These are phyloP conservation scores for Magallana ariakensis DNA, from an alignment of 1,140 invertebrate species.

Conservation along the genomic window DNA sequence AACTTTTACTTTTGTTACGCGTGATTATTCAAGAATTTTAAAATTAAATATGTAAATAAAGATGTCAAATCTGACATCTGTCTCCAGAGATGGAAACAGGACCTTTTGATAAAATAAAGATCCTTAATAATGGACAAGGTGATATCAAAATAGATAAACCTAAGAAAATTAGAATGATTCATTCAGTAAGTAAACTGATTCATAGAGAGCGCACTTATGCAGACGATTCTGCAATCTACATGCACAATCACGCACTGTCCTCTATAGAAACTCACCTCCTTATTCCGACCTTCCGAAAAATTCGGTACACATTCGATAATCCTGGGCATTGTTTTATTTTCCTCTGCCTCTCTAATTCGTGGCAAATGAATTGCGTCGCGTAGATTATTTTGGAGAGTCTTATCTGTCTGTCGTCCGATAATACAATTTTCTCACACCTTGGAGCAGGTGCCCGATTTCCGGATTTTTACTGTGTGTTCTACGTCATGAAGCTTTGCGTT, in stretches of 20 bases:
- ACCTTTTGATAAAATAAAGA: neutral
- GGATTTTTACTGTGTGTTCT: constrained; percentile 52
- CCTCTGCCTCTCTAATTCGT: neutral
- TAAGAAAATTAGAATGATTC: neutral
- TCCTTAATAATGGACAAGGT: neutral
- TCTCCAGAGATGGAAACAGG: too few relatives aligned
- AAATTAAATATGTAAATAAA: too few relatives aligned
- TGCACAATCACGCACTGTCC: constrained; percentile 21
- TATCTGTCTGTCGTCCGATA: constrained; percentile 39
- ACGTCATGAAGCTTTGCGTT: constrained; percentile 74
- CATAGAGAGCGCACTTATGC: neutral
- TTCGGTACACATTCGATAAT: constrained; percentile 83
- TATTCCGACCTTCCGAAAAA: constrained; percentile 83
- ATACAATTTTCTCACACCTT: neutral
- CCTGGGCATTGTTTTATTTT: constrained; percentile 71
- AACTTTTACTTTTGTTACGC: too few relatives aligned
- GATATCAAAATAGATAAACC: neutral
- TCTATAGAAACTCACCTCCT: constrained; percentile 77
- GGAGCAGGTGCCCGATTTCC: constrained; percentile 53
- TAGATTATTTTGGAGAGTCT: neutral
- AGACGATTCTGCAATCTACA: neutral
- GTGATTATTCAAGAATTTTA: too few relatives aligned
- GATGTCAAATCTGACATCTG: too few relatives aligned
- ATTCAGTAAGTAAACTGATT: too few relatives aligned
- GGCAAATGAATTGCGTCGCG: neutral